Conservation (phyloP, 2,797 vertebrate species). For the Channallabes apus region DNA sequence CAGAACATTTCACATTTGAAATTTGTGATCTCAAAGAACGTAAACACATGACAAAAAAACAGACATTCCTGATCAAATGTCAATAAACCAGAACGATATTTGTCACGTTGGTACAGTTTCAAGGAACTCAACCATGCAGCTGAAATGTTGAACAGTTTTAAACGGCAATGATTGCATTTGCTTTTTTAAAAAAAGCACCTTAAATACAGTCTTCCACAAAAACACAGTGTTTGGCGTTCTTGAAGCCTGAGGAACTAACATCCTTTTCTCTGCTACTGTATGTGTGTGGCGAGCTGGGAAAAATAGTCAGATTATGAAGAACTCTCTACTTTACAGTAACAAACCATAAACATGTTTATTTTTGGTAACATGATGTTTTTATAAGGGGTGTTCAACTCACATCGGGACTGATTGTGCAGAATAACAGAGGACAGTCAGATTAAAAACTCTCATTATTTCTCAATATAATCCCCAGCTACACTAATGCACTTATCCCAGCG, state of each 20-base stretch:
- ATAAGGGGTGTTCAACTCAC: background rate
- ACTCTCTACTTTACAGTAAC: background rate
- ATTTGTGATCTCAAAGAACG: conserved; percentile 57
- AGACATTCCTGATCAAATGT: conserved; percentile 56
- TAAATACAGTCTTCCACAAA: conserved; percentile 15
- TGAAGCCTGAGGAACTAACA: conserved; percentile 36
- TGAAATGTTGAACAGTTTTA: conserved; percentile 10
- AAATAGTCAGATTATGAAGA: background rate
- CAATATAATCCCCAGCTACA: too few species aligned
- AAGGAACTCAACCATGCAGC: background rate
- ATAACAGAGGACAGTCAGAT: too few species aligned
- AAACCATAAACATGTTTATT: background rate
- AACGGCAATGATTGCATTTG: conserved; percentile 27
- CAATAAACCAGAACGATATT: conserved; percentile 15
- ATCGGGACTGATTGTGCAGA: too few species aligned
- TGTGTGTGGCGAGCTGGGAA: background rate
- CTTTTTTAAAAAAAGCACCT: conserved; percentile 30
- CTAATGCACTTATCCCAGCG: too few species aligned
- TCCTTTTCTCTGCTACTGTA: conserved; percentile 11
- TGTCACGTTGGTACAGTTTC: conserved; percentile 21
- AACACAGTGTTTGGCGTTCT: conserved; percentile 34
- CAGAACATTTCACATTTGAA: conserved; percentile 48
- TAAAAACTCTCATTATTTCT: too few species aligned
- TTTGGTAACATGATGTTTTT: background rate
- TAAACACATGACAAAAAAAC: conserved; percentile 54